Evolutionary conservation across 2,113 vertebrate genomes (phyloP), one percentile per base, ranked within the genome.

Genomic region (Osmerus mordax): DNA sequence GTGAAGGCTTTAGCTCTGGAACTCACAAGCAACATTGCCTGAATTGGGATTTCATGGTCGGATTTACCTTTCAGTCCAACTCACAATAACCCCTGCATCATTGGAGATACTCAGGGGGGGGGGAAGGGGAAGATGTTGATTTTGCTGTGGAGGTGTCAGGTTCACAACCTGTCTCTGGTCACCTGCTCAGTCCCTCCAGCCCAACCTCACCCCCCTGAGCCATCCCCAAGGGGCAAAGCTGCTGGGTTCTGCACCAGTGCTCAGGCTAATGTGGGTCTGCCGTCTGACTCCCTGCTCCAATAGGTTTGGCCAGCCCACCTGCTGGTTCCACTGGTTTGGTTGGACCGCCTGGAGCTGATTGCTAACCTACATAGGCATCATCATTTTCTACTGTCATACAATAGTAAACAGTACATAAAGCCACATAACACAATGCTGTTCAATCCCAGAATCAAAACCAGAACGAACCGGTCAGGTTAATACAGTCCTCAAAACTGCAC

Each of bases 291-390:
- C 73, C 75, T 41, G 78, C 78, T 86, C 84, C 78, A 78, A 55
- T 65, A 73, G 81, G 71, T 82, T 80, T 79, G 68, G 79, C 75
- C 71, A 2, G 52, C 72, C 84, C 85, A 86, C 87, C 85, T 90
- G 88, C 88, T 86, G 88, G 80, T 86, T 78, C 87, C 85, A 87
- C 87, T 87, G 88, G 80, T 87, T 78, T 60, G 68, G 67, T 65
- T 77, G 67, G 83, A 80, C 74, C 64, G 88, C 87, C 87, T 66
- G 82, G 59, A 82, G 87, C 84, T 65, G 58, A 63, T 73, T 78
- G 62, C 78, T 89, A 90, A 88, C 87, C 88, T 83, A 88, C 80
- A 89, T 88, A 80, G 82, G 83, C 80, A 78, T 81, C 68, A 28
- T 19, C 4, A 52, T 75, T 81, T 62, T 61, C 54, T 56, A 73